phyloP scores from a whole-genome alignment of 2,888 invertebrate species.

The Sphaerophoria taeniata region DNA sequence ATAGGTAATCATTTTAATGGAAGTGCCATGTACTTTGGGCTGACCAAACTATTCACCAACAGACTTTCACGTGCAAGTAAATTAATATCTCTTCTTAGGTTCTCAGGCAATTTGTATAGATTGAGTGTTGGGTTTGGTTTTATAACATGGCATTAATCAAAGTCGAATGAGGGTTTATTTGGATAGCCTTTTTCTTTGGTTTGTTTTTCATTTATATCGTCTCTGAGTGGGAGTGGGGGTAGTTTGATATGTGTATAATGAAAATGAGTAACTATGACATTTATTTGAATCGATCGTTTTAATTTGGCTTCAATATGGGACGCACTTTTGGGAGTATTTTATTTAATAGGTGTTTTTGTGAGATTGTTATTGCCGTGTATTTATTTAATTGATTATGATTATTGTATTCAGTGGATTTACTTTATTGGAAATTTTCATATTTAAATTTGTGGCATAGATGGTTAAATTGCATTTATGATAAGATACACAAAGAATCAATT shows the following conservation, averaged over 20 bases:
- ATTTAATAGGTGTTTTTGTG: too few relatives aligned
- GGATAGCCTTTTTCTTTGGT: constrained; percentile 3
- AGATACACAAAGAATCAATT: too few relatives aligned
- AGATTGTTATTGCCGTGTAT: too few relatives aligned
- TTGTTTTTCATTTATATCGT: background rate
- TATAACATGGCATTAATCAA: constrained; percentile 56
- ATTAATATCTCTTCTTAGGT: constrained; percentile 52
- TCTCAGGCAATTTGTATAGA: constrained; percentile 17
- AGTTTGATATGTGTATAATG: background rate
- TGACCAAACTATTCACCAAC: constrained; percentile 28
- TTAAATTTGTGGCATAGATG: too few relatives aligned
- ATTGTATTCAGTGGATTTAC: too few relatives aligned
- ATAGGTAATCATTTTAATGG: constrained; percentile 62
- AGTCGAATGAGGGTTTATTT: constrained; percentile 43
- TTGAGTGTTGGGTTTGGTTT: constrained; percentile 8
- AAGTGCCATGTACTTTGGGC: constrained; percentile 50
- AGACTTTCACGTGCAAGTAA: constrained; percentile 43
- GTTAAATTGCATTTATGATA: too few relatives aligned
- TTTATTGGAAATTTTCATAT: too few relatives aligned
- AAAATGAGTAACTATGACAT: background rate
- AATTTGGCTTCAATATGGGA: background rate
- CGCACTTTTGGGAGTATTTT: background rate
- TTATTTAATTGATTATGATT: too few relatives aligned
- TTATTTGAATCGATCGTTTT: background rate
- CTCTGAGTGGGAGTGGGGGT: background rate